These are phyloP conservation scores for Siderastrea siderea DNA, from an alignment of 92 coral and sea anemone species.

Conservation along the genomic window DNA sequence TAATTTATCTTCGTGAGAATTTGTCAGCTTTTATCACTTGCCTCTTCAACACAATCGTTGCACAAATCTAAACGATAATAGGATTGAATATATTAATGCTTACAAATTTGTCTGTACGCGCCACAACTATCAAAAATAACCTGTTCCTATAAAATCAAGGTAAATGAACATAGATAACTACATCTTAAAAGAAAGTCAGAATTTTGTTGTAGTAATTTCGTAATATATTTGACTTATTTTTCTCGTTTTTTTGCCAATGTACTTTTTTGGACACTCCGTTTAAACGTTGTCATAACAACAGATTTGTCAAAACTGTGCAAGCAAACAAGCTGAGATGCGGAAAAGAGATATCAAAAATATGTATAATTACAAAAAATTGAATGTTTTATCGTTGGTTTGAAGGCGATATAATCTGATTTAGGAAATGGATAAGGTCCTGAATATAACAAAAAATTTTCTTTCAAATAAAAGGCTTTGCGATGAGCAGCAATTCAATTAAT, in stretches of 20 bases:
- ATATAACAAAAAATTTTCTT: not conserved
- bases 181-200: too few relatives aligned
- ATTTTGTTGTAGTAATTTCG: too few relatives aligned
- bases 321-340: not conserved
- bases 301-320: not conserved
- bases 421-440: constrained; percentile 1
- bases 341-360: constrained; percentile 3
- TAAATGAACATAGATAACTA: too few relatives aligned
- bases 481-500: not conserved
- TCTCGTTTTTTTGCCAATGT: not conserved
- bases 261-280: not conserved
- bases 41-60: constrained; percentile 14
- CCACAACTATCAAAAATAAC: too few relatives aligned
- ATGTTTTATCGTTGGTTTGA: constrained; percentile 6
- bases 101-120: not conserved
- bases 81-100: not conserved
- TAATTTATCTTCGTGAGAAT: constrained; percentile 2
- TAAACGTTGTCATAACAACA: not conserved
- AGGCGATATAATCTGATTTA: constrained; percentile 12
- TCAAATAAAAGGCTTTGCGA: not conserved
- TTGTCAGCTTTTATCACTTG: constrained; percentile 22
- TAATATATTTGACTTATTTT: too few relatives aligned
- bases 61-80: not conserved
- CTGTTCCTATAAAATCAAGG: too few relatives aligned
- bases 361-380: constrained; percentile 21